A percentile compares a stretch with the other conserved stretches of the same genome.
Conservation (phyloP, 1,140 invertebrate species). For the Sinonovacula constricta region DNA sequence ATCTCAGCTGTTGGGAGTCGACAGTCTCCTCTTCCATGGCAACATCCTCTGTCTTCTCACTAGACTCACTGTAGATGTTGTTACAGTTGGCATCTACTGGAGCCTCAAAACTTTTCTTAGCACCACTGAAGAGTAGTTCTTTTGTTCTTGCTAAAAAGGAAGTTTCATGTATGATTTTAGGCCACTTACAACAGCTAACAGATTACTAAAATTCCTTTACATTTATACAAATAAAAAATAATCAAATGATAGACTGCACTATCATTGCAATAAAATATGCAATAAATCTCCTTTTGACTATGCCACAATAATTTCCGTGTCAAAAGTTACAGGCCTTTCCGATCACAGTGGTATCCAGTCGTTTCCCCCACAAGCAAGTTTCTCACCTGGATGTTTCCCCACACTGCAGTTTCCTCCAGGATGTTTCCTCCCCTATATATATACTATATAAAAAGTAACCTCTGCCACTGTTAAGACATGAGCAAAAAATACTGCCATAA, state of each 20-base stretch:
- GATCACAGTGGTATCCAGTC: no score
- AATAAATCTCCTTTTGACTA: not conserved
- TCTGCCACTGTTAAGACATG: no score
- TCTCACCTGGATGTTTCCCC: no score
- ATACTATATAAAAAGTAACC: no score
- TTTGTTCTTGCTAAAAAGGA: slow-evolving; percentile 58
- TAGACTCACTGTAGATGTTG: slow-evolving; percentile 16
- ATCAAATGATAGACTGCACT: not conserved
- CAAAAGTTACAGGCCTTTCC: not conserved
- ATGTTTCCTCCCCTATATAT: no score
- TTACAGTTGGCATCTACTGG: slow-evolving; percentile 58
- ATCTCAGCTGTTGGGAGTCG: slow-evolving; percentile 11
- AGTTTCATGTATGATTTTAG: not conserved
- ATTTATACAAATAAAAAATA: not conserved
- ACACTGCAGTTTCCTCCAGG: no score
- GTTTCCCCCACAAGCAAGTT: no score
- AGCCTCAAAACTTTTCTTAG: slow-evolving; percentile 47
- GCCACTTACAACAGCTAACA: no score
- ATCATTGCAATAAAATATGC: not conserved
- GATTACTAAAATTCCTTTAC: not conserved
- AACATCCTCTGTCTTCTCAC: not conserved
- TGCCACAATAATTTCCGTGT: not conserved
- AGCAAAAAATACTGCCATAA: no score
- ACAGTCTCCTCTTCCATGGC: slow-evolving; percentile 17
- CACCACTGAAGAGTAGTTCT: slow-evolving; percentile 58